Evolutionary conservation across 2,888 invertebrate species (phyloP).

Genomic region (Microplitis manilae): DNA sequence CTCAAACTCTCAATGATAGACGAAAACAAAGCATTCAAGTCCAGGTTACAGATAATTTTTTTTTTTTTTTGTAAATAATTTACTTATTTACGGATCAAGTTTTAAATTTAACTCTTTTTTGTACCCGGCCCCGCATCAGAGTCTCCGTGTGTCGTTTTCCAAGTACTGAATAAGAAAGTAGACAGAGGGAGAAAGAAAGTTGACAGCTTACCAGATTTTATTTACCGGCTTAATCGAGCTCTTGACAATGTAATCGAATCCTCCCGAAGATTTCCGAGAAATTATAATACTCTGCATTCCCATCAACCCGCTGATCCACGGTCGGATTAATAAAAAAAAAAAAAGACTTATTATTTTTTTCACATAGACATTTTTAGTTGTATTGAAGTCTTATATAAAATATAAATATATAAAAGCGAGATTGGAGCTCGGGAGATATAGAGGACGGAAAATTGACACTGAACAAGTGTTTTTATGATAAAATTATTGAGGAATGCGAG

Average conservation of each 20-base stretch:
- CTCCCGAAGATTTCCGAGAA: slow-evolving; percentile 48
- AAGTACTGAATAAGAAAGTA: neutral
- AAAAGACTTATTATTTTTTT: neutral
- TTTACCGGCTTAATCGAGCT: slow-evolving; percentile 51
- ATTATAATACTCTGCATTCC: slow-evolving; percentile 13
- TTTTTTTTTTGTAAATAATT: slow-evolving; percentile 13
- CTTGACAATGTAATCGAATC: slow-evolving; percentile 56
- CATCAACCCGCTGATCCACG: neutral
- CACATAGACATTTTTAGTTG: neutral
- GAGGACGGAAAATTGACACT: neutral
- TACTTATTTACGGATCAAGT: slow-evolving; percentile 26
- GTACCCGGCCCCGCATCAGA: neutral
- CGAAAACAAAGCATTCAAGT: neutral
- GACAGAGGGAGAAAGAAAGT: slow-evolving; percentile 30
- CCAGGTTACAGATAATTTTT: neutral
- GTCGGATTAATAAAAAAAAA: neutral
- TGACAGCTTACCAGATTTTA: slow-evolving; percentile 50
- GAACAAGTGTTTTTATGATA: slow-evolving; percentile 13
- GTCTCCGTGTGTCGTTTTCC: neutral
- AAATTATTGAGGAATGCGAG: slow-evolving; percentile 25
- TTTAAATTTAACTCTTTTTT: slow-evolving; percentile 2
- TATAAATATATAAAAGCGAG: too few species aligned
- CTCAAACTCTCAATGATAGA: neutral
- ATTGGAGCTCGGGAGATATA: neutral
- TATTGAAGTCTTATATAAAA: too few species aligned